These are phyloP conservation scores for Crenuchus spilurus DNA, from an alignment of 2,797 vertebrate genomes.

Conservation along the genomic window DNA sequence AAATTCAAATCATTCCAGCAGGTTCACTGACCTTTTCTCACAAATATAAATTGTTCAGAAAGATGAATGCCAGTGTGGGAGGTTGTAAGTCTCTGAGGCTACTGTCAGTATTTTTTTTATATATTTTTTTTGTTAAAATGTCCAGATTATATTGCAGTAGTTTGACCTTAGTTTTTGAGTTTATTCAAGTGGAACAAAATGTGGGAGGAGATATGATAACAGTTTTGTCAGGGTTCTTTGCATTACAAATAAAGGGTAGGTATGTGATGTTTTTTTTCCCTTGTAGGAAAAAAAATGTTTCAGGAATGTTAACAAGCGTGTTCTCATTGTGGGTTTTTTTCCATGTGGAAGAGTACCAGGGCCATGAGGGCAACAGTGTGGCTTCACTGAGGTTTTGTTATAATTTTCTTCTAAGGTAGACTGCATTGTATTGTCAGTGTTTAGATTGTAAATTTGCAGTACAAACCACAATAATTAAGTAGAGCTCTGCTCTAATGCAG, in stretches of 20 bases:
- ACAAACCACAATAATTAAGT: background rate
- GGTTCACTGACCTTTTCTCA: background rate
- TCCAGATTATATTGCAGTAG: background rate
- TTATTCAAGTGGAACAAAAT: background rate
- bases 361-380: background rate
- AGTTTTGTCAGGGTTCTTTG: background rate
- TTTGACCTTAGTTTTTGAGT: background rate
- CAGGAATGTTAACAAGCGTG: slow-evolving; percentile 72
- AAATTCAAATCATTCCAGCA: background rate
- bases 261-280: slow-evolving; percentile 35
- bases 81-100: background rate
- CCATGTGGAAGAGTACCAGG: slow-evolving; percentile 9
- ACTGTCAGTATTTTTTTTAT: background rate
- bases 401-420: background rate
- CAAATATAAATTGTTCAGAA: background rate
- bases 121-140: background rate
- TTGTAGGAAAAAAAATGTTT: slow-evolving; percentile 52
- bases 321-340: slow-evolving; percentile 45
- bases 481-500: background rate
- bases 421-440: background rate
- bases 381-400: background rate
- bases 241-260: background rate
- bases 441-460: background rate
- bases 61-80: background rate
- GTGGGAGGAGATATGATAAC: background rate